These are phyloP conservation scores for Neoniphon sammara DNA, from an alignment of 2,797 vertebrate species.

Conservation along the genomic window DNA sequence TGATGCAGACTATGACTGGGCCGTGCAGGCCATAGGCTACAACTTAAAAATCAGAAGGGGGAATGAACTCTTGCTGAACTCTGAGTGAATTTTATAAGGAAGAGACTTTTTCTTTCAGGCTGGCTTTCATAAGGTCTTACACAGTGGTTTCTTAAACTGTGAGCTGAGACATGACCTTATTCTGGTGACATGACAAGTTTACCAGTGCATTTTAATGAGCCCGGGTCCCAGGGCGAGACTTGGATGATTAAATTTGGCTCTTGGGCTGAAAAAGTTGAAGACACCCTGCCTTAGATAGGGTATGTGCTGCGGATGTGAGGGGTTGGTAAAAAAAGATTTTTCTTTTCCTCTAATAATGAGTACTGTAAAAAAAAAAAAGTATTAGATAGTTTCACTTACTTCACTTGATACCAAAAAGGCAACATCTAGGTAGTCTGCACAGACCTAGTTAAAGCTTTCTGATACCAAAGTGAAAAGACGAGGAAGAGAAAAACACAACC, in stretches of 20 bases:
- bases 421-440: too few species aligned
- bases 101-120: conserved; percentile 19
- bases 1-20: conserved; percentile 69
- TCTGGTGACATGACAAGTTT: conserved; percentile 67
- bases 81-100: conserved; percentile 39
- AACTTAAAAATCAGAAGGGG: conserved; percentile 60
- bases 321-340: conserved; percentile 5
- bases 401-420: too few species aligned
- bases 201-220: conserved; percentile 71
- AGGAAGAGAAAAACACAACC: too few species aligned
- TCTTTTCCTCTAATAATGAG: conserved; percentile 5
- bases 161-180: conserved; percentile 64
- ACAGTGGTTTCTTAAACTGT: conserved; percentile 40
- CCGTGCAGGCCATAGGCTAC: conserved; percentile 64
- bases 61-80: conserved; percentile 73
- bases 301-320: conserved; percentile 32
- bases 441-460: too few species aligned
- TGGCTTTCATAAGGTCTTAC: conserved; percentile 31
- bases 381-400: too few species aligned
- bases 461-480: too few species aligned
- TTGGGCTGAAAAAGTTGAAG: conserved; percentile 55
- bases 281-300: conserved; percentile 44
- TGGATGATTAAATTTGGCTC: conserved; percentile 72
- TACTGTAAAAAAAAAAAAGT: conserved; percentile 5
- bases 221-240: conserved; percentile 56